phyloP scores from a whole-genome alignment of 1,140 invertebrate genomes.

The Cherax quadricarinatus region DNA sequence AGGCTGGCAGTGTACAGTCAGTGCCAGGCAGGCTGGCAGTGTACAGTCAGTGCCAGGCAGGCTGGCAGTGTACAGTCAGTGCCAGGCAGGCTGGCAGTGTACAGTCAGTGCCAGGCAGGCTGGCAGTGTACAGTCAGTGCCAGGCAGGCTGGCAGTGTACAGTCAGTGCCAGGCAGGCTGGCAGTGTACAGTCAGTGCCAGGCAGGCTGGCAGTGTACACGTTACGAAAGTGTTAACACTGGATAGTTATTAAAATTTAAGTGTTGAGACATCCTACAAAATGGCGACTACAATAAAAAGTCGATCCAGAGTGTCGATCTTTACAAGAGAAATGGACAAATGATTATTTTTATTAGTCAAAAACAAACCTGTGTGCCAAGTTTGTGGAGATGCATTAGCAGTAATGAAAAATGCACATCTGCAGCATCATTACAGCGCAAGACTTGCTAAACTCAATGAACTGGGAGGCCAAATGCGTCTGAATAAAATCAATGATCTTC shows the following conservation, averaged over 20 bases:
- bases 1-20: too few species aligned
- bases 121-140: too few species aligned
- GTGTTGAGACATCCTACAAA: neutral
- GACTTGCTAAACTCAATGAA: slow-evolving; percentile 15
- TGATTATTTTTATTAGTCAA: neutral
- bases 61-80: neutral
- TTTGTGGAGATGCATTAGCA: too few species aligned
- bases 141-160: too few species aligned
- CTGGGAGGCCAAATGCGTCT: neutral
- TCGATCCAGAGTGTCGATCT: neutral
- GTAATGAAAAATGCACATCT: too few species aligned
- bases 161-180: neutral
- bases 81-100: too few species aligned
- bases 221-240: too few species aligned
- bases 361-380: too few species aligned
- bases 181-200: neutral
- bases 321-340: too few species aligned
- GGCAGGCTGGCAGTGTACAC: too few species aligned
- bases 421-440: slow-evolving; percentile 16
- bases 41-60: neutral
- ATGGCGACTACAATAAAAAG: slow-evolving; percentile 20
- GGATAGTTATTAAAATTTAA: neutral
- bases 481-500: neutral
- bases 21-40: too few species aligned
- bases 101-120: too few species aligned